Percentiles rank a stretch among this genome's conserved stretches.
These are phyloP conservation scores for Orientallactaga bullata DNA, from an alignment of 2,113 vertebrate genomes.

Conservation along the genomic window DNA sequence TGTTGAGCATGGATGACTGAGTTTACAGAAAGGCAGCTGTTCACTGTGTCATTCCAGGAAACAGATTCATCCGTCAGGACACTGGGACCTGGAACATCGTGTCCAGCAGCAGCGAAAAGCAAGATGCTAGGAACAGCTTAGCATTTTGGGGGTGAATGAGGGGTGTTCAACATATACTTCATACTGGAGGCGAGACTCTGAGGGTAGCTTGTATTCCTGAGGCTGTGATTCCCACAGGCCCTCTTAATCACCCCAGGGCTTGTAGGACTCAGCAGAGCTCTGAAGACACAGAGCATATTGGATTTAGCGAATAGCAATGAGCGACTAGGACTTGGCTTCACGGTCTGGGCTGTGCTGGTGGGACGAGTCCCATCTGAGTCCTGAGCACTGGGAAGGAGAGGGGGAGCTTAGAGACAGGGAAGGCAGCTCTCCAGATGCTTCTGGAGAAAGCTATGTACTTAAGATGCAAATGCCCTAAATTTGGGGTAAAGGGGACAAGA, in stretches of 20 bases:
- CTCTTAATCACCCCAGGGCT: neutral
- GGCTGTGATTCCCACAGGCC: neutral
- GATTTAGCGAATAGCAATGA: accelerated
- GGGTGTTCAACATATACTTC: neutral
- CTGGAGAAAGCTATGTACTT: neutral
- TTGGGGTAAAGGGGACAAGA: neutral
- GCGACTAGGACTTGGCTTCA: neutral
- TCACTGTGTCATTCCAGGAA: accelerated
- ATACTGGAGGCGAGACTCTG: neutral
- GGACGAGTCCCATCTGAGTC: no score
- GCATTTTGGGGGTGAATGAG: neutral
- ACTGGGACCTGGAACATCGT: accelerated
- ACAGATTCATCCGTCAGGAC: neutral
- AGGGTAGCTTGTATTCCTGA: neutral
- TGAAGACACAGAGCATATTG: neutral
- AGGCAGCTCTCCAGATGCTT: neutral
- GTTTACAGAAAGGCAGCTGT: no score
- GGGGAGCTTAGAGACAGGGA: neutral
- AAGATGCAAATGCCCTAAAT: no score
- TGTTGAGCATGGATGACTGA: accelerated
- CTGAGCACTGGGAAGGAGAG: no score
- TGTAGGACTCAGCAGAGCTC: neutral
- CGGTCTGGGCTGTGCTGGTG: neutral
- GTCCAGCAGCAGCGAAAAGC: neutral
- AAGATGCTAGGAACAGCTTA: no score